Conservation (phyloP, 1,140 invertebrate species). For the Zaprionus africanus region DNA sequence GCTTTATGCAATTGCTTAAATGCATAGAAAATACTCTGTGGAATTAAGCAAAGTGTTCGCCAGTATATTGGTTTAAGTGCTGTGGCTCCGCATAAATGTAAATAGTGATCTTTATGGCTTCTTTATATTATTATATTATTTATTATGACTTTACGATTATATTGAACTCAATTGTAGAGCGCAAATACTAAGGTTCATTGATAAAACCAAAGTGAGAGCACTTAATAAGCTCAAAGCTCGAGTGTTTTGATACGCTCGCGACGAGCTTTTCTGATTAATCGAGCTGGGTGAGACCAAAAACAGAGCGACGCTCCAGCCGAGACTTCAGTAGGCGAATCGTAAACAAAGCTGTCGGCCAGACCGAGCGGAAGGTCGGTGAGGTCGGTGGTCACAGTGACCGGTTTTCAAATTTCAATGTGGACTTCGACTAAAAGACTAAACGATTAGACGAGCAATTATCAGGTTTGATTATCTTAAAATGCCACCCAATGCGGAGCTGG, state of each 20-base stretch:
- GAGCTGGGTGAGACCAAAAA: constrained; percentile 41
- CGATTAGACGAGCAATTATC: constrained; percentile 25
- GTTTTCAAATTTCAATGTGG: constrained; percentile 47
- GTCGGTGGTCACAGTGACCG: constrained; percentile 31
- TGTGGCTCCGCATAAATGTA: not conserved
- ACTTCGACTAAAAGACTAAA: constrained; percentile 22
- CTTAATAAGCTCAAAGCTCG: constrained; percentile 30
- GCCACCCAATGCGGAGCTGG: constrained; percentile 55
- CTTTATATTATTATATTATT: not conserved
- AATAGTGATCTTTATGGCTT: not conserved
- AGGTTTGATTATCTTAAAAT: constrained; percentile 37
- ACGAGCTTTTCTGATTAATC: constrained; percentile 59
- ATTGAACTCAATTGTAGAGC: too few species aligned
- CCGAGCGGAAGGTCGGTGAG: not conserved
- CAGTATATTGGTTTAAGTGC: too few species aligned
- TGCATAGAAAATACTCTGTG: too few species aligned
- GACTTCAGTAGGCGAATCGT: constrained; percentile 41
- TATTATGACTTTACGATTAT: not conserved
- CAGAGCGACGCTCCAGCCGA: constrained; percentile 44
- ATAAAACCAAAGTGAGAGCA: constrained; percentile 6
- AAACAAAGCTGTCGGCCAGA: constrained; percentile 52
- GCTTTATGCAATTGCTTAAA: not conserved
- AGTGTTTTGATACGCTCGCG: constrained; percentile 10
- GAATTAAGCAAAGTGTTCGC: too few species aligned
- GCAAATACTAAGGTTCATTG: not conserved